Evolutionary conservation across 2,113 vertebrate genomes (phyloP), one percentile per base, ranked within the genome.

Genomic region (Poeciliopsis turrubarensis): DNA sequence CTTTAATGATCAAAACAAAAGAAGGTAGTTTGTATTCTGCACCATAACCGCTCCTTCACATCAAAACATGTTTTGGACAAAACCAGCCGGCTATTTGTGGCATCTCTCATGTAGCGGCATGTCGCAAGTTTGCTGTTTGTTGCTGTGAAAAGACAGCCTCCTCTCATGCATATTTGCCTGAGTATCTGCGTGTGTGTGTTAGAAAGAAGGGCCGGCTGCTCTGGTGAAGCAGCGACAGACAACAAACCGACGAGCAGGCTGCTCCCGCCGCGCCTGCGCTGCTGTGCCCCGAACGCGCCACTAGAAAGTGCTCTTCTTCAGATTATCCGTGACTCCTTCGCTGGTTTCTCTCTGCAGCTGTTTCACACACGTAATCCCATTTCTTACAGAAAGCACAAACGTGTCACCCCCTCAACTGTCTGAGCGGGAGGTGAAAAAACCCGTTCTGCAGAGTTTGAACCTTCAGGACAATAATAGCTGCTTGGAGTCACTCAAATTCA

Each of bases 231-330:
- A 54, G 89, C 66, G 82, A 84, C 87, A 91, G 92, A 92, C 91
- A 70, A 69, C 85, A 89, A 87, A 89, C 65, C 63, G 83, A 80
- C 83, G 86, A 66, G 69, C 87, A 76, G 86, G 83, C 91, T 90
- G 86, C 86, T 90, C 87, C 84, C 26, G 80, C 80, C 77, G 87
- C 74, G 83, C 69, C 65, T 14, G 17, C 72, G 68, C 83, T 94
- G 95, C 87, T 93, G 91, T 97, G 94, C 90, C 90, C 87, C 78
- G n/a, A 86, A 87, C 81, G 57, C 91, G 75, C 96, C 96, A 91
- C 96, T 96, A 96, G 96, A 94, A 95, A 95, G 95, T 95, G 96
- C 96, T 96, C 95, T 96, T 96, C 93, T 95, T 95, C 92, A 96
- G 95, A 91, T 95, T 96, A 96, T 96, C 51, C 82, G 65, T 19